Evolutionary conservation across 1,140 invertebrate genomes (phyloP), one percentile per base, ranked within the genome.

Genomic region (Brachionus koreanus): DNA sequence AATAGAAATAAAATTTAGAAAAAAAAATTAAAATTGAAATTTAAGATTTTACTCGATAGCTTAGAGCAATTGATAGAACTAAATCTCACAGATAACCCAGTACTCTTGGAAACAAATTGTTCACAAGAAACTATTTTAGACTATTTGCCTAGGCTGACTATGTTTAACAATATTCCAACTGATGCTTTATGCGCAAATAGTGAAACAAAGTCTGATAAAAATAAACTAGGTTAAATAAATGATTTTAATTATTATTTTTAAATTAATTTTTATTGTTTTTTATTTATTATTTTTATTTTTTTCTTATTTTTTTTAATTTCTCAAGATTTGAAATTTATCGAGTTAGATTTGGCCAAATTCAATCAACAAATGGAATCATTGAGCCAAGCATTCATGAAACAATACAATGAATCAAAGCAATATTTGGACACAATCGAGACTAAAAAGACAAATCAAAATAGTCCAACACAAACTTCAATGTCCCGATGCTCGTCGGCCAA

Each of bases 181-280:
- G 65, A 69, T 37, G 10, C 6, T 19, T 37, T 37, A 12, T 69
- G 5, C 5, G 16, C 35, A 69, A 39, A 57, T 57, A 57, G 49
- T 57, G 49, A 39, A 39, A 65, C 23, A 13, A 37, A 65, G 25
- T 33, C 63, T 65, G 33, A 37, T 69, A 42, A 69, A 37, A 69
- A 16, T 16, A 69, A 69, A 69, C 37, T 69, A 69, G 65, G 65
- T 69, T 69, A 69, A 69, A 39, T 69, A 37, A 69, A 69, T 69
- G 33, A 19, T 19, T 19, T 69, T 35, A 39, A 16, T 37, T 69
- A 39, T 16, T 19, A 63, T 25, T 16, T 39, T 37, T 39, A 35
- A 65, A 33, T 65, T 65, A 65, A 65, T 65, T 65, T 65, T 33
- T 65, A n/a, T 33, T 33, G n/a, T 33, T 65, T 33, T 65, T 33